Conservation (phyloP, 2,888 invertebrate genomes). For the Tigriopus californicus region DNA sequence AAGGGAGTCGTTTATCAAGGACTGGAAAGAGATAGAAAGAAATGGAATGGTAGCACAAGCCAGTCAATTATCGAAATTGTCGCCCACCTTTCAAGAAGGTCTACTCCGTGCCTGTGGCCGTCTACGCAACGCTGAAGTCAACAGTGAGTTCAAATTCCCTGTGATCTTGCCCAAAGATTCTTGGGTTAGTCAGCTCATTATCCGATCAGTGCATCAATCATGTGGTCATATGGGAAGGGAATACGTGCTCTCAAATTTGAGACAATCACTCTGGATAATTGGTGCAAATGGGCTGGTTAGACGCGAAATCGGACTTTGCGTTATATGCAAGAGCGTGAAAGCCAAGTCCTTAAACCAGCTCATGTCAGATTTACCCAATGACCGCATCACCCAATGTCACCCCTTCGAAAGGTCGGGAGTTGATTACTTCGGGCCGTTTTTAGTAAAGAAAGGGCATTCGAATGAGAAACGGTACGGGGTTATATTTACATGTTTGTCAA, state of each 20-base stretch:
- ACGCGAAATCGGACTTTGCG: slow-evolving; percentile 7
- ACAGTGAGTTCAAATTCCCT: neutral
- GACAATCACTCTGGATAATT: slow-evolving; percentile 10
- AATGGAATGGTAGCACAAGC: no score
- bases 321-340: slow-evolving; percentile 7
- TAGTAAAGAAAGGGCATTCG: neutral
- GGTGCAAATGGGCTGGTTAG: no score
- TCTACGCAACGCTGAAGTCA: neutral
- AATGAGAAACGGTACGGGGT: slow-evolving; percentile 1
- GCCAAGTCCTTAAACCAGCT: neutral
- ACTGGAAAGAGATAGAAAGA: no score
- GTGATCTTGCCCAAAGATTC: neutral
- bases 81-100: no score
- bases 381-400: neutral
- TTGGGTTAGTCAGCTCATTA: neutral
- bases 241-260: neutral
- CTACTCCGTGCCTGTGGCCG: no score
- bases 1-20: no score
- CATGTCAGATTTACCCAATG: slow-evolving; percentile 13
- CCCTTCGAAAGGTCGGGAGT: slow-evolving; percentile 5
- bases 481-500: neutral
- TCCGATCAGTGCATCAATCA: neutral
- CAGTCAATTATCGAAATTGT: no score
- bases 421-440: slow-evolving; percentile 16
- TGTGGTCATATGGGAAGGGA: neutral